These are phyloP conservation scores for Cephus nigrinus DNA, from an alignment of 2,888 invertebrate species.

Conservation along the genomic window DNA sequence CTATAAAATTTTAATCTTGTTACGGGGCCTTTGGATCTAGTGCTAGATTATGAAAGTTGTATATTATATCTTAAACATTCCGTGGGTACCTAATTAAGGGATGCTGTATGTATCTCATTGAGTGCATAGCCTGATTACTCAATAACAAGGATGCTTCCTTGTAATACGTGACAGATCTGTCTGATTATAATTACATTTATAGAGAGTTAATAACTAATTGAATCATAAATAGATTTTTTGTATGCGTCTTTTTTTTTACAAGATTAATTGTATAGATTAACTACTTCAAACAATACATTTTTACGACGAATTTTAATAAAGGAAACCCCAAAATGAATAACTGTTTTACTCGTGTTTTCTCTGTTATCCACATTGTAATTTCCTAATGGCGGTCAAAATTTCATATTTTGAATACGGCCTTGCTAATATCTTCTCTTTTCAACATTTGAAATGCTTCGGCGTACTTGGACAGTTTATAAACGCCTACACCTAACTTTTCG, in stretches of 20 bases:
- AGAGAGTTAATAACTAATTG: slow-evolving; percentile 10
- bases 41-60: slow-evolving; percentile 31
- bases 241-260: slow-evolving; percentile 44
- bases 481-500: slow-evolving; percentile 71
- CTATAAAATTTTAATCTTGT: not conserved
- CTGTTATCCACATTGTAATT: not conserved
- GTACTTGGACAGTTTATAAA: slow-evolving; percentile 70
- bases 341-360: not conserved
- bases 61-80: slow-evolving; percentile 35
- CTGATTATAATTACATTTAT: slow-evolving; percentile 14
- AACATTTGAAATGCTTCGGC: slow-evolving; percentile 69
- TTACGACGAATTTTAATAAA: slow-evolving; percentile 40
- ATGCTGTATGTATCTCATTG: slow-evolving; percentile 23
- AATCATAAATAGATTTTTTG: slow-evolving; percentile 40
- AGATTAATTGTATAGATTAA: slow-evolving; percentile 51
- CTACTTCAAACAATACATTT: slow-evolving; percentile 68
- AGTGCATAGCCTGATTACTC: slow-evolving; percentile 33
- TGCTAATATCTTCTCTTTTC: slow-evolving; percentile 71
- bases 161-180: not conserved
- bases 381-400: not conserved
- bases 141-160: slow-evolving; percentile 21
- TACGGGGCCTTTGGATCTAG: not conserved
- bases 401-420: slow-evolving; percentile 71
- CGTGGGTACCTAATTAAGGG: slow-evolving; percentile 26
- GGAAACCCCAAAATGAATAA: slow-evolving; percentile 2